Evolutionary conservation across 2,888 invertebrate genomes (phyloP).

Genomic region (Agrotis ipsilon): DNA sequence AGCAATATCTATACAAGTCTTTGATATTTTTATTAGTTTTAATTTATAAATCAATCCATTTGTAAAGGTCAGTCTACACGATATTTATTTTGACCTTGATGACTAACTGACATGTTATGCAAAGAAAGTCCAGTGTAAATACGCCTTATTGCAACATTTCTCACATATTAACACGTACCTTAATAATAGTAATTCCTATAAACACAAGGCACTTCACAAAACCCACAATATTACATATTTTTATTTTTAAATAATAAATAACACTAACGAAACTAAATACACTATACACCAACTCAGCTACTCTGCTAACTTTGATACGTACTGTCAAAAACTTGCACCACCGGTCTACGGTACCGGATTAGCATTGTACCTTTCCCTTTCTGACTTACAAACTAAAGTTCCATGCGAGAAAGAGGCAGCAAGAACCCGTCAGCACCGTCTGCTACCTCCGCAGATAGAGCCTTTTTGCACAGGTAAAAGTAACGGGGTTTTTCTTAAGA

Average conservation of each 20-base stretch:
- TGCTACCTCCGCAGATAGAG: constrained; percentile 82
- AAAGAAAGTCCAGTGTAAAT: constrained; percentile 82
- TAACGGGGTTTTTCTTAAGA: constrained; percentile 90
- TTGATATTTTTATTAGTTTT: constrained; percentile 5
- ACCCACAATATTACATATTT: constrained; percentile 63
- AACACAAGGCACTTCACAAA: constrained; percentile 66
- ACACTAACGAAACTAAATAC: constrained; percentile 72
- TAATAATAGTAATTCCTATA: constrained; percentile 45
- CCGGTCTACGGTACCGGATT: constrained; percentile 83
- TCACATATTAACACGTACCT: constrained; percentile 62
- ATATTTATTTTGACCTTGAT: constrained; percentile 79
- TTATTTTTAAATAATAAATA: constrained; percentile 64
- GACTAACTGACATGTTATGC: constrained; percentile 79
- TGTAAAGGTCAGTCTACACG: constrained; percentile 62
- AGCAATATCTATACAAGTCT: not conserved
- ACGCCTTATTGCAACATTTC: constrained; percentile 72
- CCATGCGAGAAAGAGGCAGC: constrained; percentile 70
- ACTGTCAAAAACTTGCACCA: constrained; percentile 90
- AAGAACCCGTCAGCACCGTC: constrained; percentile 47
- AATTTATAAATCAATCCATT: constrained; percentile 33
- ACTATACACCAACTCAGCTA: constrained; percentile 79
- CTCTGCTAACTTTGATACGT: constrained; percentile 81
- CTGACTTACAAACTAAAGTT: constrained; percentile 32
- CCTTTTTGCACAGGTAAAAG: constrained; percentile 91
- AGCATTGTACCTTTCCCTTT: constrained; percentile 72